phyloP scores from a whole-genome alignment of 2,797 vertebrate species.

The Acanthurus leucopareius region DNA sequence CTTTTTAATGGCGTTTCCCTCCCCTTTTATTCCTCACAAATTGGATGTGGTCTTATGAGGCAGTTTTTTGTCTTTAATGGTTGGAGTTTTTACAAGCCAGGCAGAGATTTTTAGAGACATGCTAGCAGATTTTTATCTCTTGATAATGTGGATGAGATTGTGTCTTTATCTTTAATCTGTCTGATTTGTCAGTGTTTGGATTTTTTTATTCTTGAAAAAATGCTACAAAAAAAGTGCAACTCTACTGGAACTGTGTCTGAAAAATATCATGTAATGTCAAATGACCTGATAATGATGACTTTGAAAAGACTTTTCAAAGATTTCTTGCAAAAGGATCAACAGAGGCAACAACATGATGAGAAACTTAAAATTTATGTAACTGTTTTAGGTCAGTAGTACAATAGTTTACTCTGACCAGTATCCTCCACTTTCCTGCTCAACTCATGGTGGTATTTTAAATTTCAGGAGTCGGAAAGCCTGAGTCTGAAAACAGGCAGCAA shows the following conservation, averaged over 20 bases:
- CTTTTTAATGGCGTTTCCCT: constrained; percentile 48
- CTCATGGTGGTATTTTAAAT: not conserved
- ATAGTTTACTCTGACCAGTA: too few relatives aligned
- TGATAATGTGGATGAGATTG: constrained; percentile 26
- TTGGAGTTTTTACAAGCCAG: constrained; percentile 26
- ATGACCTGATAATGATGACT: constrained; percentile 2
- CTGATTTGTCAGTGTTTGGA: not conserved
- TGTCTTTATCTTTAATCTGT: constrained; percentile 15
- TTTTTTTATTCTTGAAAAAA: not conserved
- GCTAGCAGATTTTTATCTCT: constrained; percentile 23
- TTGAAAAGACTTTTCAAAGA: not conserved
- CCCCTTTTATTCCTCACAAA: constrained; percentile 50
- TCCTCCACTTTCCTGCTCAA: not conserved
- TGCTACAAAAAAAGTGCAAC: not conserved
- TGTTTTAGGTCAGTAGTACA: too few relatives aligned
- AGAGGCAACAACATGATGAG: not conserved
- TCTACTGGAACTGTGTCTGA: not conserved
- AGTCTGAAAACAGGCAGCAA: not conserved
- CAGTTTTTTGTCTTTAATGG: constrained; percentile 19
- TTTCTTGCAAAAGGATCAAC: not conserved
- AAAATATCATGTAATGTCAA: not conserved
- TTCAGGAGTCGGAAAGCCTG: not conserved
- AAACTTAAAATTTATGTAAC: not conserved
- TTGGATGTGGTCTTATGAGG: constrained; percentile 54
- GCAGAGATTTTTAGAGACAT: constrained; percentile 35